phyloP scores from a whole-genome alignment of 92 coral and sea anemone species.

The Pocillopora grandis region DNA sequence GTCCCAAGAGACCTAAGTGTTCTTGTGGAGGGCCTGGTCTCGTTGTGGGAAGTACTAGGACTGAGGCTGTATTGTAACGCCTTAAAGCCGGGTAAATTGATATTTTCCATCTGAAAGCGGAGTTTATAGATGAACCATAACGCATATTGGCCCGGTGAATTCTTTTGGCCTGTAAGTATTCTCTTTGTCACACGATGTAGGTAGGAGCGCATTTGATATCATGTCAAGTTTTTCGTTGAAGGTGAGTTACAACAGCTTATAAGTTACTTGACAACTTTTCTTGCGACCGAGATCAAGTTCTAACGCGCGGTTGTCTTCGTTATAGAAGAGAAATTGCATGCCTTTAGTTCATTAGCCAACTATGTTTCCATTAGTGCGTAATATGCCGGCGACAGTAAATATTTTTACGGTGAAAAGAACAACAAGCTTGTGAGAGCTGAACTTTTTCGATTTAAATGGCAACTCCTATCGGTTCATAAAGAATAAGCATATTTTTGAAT shows the following conservation, averaged over 20 bases:
- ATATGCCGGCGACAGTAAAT: no score
- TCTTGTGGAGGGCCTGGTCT: conserved; percentile 26
- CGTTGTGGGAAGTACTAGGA: conserved; percentile 4
- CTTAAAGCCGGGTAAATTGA: conserved; percentile 5
- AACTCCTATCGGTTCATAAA: no score
- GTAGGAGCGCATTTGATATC: conserved; percentile 7
- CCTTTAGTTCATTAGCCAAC: no score
- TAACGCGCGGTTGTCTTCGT: not conserved
- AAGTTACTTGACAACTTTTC: not conserved
- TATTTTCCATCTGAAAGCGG: conserved; percentile 16
- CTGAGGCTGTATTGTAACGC: conserved; percentile 9
- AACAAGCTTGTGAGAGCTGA: no score
- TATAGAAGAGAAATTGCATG: not conserved
- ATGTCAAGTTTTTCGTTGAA: conserved; percentile 17
- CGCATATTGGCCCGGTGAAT: not conserved
- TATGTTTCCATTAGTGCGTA: no score
- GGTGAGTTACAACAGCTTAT: conserved; percentile 21
- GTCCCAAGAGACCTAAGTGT: conserved; percentile 9
- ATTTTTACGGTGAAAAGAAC: no score
- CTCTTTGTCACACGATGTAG: conserved; percentile 17
- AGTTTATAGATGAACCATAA: not conserved
- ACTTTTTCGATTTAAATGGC: no score
- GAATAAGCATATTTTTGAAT: no score
- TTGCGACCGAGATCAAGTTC: not conserved
- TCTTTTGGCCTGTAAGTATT: not conserved